These are phyloP conservation scores for Podabrus alpinus DNA, from an alignment of 2,888 invertebrate genomes.

Conservation along the genomic window DNA sequence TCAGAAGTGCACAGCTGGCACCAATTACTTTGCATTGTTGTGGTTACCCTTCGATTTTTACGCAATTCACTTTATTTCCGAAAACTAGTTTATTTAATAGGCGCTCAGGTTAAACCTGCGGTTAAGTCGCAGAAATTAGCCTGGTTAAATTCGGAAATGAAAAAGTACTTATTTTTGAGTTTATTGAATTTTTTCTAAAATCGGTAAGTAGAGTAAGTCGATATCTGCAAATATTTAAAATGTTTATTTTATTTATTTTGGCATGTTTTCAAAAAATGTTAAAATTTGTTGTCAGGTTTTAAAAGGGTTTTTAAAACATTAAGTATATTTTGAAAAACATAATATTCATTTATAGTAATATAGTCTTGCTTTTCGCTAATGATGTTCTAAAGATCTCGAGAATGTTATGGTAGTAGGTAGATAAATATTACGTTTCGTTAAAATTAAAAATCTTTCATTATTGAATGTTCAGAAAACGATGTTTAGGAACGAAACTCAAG, in stretches of 20 bases:
- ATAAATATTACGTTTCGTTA: neutral
- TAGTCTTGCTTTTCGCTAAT: neutral
- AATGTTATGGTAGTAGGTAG: neutral
- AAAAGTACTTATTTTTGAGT: too few species aligned
- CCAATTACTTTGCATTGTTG: neutral
- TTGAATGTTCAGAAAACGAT: neutral
- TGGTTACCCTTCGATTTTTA: neutral
- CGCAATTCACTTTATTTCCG: neutral
- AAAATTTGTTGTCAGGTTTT: neutral
- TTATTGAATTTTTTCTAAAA: too few species aligned
- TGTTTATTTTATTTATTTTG: neutral
- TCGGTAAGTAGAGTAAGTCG: neutral
- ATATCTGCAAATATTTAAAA: neutral
- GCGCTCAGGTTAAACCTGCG: neutral
- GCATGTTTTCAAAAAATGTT: neutral
- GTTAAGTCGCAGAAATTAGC: neutral
- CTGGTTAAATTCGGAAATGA: too few species aligned
- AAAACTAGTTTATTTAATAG: neutral
- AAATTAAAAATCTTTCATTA: neutral
- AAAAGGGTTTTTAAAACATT: neutral
- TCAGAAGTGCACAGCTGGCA: neutral
- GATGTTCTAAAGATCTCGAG: neutral
- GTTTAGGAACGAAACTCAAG: neutral
- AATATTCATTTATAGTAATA: neutral
- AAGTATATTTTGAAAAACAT: neutral